A percentile compares a stretch with the other conserved stretches of the same genome.
These are phyloP conservation scores for Ovis canadensis DNA, from an alignment of 2,113 vertebrate genomes.

Conservation along the genomic window DNA sequence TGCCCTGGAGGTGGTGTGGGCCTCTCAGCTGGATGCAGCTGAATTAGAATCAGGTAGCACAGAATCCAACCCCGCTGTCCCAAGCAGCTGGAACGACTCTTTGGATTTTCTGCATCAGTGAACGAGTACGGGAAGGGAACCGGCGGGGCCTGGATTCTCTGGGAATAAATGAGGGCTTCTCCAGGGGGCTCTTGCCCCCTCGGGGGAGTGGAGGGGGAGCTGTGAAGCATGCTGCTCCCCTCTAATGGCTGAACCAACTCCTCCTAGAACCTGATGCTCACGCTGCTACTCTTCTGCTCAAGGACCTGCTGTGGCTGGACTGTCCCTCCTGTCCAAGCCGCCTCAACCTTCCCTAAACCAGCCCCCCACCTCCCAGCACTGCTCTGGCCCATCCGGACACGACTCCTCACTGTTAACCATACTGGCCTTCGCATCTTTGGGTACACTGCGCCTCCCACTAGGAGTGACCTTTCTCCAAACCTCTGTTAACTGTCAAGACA, in stretches of 20 bases:
- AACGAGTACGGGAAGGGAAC: background rate
- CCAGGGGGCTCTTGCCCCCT: background rate
- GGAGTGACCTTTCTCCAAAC: background rate
- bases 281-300: background rate
- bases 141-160: background rate
- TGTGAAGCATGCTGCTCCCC: background rate
- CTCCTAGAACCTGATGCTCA: background rate
- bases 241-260: background rate
- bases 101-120: slow-evolving; percentile 5
- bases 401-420: background rate
- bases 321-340: background rate
- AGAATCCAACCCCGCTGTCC: background rate
- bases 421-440: background rate
- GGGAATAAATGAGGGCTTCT: background rate
- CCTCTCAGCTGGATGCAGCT: background rate
- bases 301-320: background rate
- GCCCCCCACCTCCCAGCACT: no score
- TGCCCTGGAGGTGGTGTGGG: background rate
- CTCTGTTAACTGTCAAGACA: background rate
- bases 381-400: background rate
- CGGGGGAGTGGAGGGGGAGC: background rate
- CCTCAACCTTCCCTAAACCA: background rate
- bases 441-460: background rate
- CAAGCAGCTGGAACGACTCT: slow-evolving; percentile 20
- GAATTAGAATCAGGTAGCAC: background rate